Percentiles rank a stretch among this genome's conserved stretches.
phyloP scores from a whole-genome alignment of 2,888 invertebrate genomes.

The Stenoptilia bipunctidactyla region DNA sequence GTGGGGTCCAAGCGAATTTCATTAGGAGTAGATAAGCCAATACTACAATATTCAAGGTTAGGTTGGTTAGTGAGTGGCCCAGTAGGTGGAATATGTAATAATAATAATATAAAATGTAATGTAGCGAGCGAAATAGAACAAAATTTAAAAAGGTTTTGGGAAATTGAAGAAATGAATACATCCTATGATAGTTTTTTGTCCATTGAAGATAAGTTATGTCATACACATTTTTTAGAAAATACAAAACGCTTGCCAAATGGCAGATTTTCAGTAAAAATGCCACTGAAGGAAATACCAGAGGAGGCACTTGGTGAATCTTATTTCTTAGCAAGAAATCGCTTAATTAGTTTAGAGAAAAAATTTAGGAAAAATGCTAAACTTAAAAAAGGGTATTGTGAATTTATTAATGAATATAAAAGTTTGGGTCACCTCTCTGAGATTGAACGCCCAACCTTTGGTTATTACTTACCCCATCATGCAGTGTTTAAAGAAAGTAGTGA shows the following conservation, averaged over 20 bases:
- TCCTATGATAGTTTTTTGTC: conserved; percentile 11
- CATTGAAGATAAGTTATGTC: conserved; percentile 13
- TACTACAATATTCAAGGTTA: too few species aligned
- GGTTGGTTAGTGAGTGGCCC: too few species aligned
- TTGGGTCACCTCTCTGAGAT: conserved; percentile 14
- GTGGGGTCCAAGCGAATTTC: too few species aligned
- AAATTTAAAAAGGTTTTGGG: conserved; percentile 16
- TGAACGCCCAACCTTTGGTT: conserved; percentile 4
- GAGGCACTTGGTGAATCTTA: conserved; percentile 17
- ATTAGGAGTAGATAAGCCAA: too few species aligned
- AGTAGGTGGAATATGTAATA: too few species aligned
- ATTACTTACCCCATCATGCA: conserved; percentile 31
- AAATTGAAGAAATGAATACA: conserved; percentile 18
- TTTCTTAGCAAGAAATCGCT: conserved; percentile 15
- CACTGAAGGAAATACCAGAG: conserved; percentile 8
- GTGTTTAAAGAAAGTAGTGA: conserved; percentile 23
- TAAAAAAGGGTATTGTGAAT: conserved; percentile 13
- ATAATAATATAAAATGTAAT: too few species aligned
- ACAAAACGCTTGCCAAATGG: conserved; percentile 10
- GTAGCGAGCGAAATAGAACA: too few species aligned
- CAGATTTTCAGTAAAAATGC: conserved; percentile 15
- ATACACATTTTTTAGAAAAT: conserved; percentile 14
- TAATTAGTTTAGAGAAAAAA: conserved; percentile 13
- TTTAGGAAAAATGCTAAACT: conserved; percentile 10
- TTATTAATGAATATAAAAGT: conserved; percentile 15